Conservation (phyloP, 2,888 invertebrate genomes). For the Saturnia pavonia region DNA sequence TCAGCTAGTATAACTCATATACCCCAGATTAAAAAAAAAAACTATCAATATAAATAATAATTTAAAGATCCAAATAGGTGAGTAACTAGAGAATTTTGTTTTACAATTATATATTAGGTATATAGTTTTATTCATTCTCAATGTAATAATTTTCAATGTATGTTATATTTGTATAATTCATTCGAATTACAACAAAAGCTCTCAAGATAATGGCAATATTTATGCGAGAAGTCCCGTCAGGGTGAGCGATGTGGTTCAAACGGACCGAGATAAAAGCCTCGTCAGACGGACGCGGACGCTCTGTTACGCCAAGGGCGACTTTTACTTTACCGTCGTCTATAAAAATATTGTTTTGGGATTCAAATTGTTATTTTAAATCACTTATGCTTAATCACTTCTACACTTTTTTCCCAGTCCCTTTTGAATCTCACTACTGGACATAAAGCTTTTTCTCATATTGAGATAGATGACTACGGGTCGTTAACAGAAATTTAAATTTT, state of each 20-base stretch:
- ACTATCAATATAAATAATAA: too few species aligned
- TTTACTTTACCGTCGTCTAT: constrained; percentile 28
- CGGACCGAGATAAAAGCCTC: constrained; percentile 34
- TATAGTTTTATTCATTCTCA: not conserved
- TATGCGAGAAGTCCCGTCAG: constrained; percentile 26
- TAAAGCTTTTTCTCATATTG: not conserved
- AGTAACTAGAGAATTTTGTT: too few species aligned
- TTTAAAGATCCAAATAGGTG: too few species aligned
- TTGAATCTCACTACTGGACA: not conserved
- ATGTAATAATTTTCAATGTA: not conserved
- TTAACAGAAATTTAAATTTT: too few species aligned
- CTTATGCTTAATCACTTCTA: not conserved
- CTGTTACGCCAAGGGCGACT: constrained; percentile 26
- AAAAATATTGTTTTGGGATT: constrained; percentile 24
- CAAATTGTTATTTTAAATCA: not conserved
- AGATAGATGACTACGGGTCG: too few species aligned
- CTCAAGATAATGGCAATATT: constrained; percentile 23
- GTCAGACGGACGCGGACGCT: constrained; percentile 23
- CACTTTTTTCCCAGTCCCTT: not conserved
- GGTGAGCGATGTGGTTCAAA: constrained; percentile 23
- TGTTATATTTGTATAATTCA: constrained; percentile 1
- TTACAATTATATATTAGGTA: too few species aligned
- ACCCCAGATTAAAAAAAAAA: too few species aligned
- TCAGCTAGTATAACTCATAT: too few species aligned
- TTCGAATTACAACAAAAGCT: constrained; percentile 18